A percentile compares a stretch with the other conserved stretches of the same genome.
These are phyloP conservation scores for Lasiommata megera DNA, from an alignment of 2,888 invertebrate species.

Conservation along the genomic window DNA sequence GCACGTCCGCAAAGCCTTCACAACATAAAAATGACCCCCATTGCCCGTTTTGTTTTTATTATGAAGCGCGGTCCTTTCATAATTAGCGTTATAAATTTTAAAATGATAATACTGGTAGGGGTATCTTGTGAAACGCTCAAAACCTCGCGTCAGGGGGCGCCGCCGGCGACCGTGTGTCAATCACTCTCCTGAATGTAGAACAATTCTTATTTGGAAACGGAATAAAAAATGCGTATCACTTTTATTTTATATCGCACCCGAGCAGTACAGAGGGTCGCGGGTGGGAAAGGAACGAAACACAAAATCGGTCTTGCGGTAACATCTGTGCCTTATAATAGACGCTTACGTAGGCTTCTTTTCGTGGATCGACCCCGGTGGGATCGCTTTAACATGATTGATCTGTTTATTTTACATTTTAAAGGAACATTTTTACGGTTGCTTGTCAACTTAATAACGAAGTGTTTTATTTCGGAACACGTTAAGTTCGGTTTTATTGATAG, in stretches of 20 bases:
- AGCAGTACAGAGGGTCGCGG: constrained; percentile 36
- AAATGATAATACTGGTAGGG: constrained; percentile 78
- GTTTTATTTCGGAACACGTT: constrained; percentile 77
- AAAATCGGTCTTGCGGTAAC: constrained; percentile 73
- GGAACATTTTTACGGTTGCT: constrained; percentile 81
- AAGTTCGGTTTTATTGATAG: constrained; percentile 80
- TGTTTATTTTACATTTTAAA: constrained; percentile 82
- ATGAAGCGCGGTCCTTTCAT: constrained; percentile 75
- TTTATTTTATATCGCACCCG: constrained; percentile 63
- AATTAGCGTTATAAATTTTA: constrained; percentile 81
- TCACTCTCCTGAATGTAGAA: constrained; percentile 78
- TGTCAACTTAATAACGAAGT: constrained; percentile 82
- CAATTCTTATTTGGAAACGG: constrained; percentile 78
- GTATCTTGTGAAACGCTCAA: constrained; percentile 75
- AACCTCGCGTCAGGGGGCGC: constrained; percentile 70
- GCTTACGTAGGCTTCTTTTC: constrained; percentile 81
- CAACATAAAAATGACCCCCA: constrained; percentile 62
- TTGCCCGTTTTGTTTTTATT: constrained; percentile 74
- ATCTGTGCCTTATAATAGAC: constrained; percentile 80
- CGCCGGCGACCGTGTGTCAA: constrained; percentile 76
- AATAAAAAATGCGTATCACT: constrained; percentile 72
- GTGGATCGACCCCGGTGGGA: constrained; percentile 79
- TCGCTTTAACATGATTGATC: constrained; percentile 81
- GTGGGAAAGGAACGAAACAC: constrained; percentile 56
- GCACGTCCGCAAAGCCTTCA: constrained; percentile 70